Percentiles rank a stretch among this genome's conserved stretches.
phyloP scores from a whole-genome alignment of 2,113 vertebrate species.

The Podiceps cristatus region DNA sequence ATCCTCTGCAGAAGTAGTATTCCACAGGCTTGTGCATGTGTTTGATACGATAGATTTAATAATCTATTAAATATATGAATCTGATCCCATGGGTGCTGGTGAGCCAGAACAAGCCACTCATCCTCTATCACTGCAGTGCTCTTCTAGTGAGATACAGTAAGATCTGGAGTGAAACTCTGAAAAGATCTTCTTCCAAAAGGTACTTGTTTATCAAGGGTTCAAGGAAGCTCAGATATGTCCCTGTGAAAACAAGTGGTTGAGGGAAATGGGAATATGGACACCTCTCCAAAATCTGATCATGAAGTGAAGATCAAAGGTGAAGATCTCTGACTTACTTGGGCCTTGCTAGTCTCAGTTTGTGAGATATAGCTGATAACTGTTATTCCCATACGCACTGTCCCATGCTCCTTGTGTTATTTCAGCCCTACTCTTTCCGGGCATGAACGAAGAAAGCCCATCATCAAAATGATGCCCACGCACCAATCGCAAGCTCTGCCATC shows the following conservation, averaged over 20 bases:
- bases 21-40: fast-evolving
- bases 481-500: not conserved
- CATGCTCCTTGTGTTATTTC: not conserved
- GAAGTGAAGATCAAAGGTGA: not conserved
- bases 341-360: not conserved
- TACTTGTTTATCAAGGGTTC: not conserved
- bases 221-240: not conserved
- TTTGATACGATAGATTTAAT: not conserved
- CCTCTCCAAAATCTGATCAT: not conserved
- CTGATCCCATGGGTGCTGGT: not conserved
- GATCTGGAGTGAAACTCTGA: not conserved
- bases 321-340: not conserved
- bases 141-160: not conserved
- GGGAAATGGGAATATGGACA: not conserved
- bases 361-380: not conserved
- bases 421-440: not conserved
- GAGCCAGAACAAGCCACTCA: not conserved
- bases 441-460: not conserved
- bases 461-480: fast-evolving
- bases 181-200: not conserved
- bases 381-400: fast-evolving
- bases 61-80: not conserved
- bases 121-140: not conserved
- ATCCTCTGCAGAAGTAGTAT: not conserved
- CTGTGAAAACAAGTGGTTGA: not conserved